Evolutionary conservation across 2,888 invertebrate species (phyloP).

Genomic region (Agriotes lineatus): DNA sequence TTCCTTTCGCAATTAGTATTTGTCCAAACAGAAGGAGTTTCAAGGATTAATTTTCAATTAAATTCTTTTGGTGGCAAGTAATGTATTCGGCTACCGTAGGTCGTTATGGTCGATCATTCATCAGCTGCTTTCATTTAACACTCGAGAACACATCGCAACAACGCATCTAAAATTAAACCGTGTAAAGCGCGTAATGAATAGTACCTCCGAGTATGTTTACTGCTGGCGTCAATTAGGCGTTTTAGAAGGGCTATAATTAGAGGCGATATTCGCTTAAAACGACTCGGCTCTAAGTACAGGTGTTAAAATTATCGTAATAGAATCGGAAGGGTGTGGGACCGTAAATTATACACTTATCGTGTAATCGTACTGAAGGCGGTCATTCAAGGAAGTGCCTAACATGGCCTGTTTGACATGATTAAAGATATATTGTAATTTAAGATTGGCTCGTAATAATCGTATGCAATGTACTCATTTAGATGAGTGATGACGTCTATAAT

Average conservation of each 20-base stretch:
- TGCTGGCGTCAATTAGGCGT: constrained; percentile 52
- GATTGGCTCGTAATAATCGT: constrained; percentile 50
- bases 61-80: constrained; percentile 10
- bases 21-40: not conserved
- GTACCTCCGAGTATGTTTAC: constrained; percentile 46
- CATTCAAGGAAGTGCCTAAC: constrained; percentile 51
- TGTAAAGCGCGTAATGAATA: constrained; percentile 53
- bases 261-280: constrained; percentile 55
- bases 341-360: constrained; percentile 61
- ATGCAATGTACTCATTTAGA: constrained; percentile 49
- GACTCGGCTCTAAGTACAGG: constrained; percentile 59
- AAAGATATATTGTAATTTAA: constrained; percentile 54
- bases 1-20: not conserved
- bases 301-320: constrained; percentile 65
- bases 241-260: constrained; percentile 55
- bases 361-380: constrained; percentile 55
- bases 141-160: constrained; percentile 48
- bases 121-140: constrained; percentile 52
- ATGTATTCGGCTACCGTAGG: constrained; percentile 48
- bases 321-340: constrained; percentile 63
- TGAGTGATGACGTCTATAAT: constrained; percentile 51
- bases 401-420: constrained; percentile 51
- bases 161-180: constrained; percentile 50
- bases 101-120: constrained; percentile 47
- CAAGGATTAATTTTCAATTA: constrained; percentile 14